Base-by-base conservation (phyloP, 2,113 vertebrate genomes). In the Thunnus thynnus region DNA sequence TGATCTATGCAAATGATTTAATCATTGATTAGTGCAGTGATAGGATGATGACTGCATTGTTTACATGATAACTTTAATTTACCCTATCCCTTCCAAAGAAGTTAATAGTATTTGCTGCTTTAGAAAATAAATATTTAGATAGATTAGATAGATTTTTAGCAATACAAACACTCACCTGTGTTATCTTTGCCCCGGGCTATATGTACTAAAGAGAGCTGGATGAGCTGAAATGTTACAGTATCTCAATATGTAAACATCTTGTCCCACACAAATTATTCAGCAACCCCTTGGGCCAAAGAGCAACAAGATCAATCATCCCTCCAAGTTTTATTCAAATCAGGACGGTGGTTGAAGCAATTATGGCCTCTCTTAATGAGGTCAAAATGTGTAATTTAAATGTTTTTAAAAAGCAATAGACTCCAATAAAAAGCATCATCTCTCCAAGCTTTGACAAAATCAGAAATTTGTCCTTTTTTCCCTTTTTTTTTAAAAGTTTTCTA, bases 251-350 rank as follows among this genome's bases (percentile, higher is more conserved):
- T 60, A 73, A 61, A 71, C 66, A 50, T 76, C 27, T 52, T 30
- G 14, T 30, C 51, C 51, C 44, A 52, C 51, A 14, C 20, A 65
- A 64, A 76, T 71, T 71, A 83, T 76, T 46, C 66, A 52, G 18
- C 3, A 60, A 22, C 46, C 52, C 63, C 10, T 57, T 20, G 62
- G 62, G 7, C 52, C 9, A 46, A 56, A 55, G 25, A 56, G 3
- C 58, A 55, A 48, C 25, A 7, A 18, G 46, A 66, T 44, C 47
- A 30, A 72, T 71, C 65, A 58, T 44, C 47, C 22, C 2, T 52
- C 27, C 17, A 7, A 50, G 60, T 20, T 71, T 76, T 57, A 67
- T 52, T 67, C 54, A 73, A 66, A 66, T 58, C 13, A 30, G 22
- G 55, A 47, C 3, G 56, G 13, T 25, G 44, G 54, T 36, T 75